Conservation (phyloP, 2,797 vertebrate species). For the Bovichtus diacanthus region DNA sequence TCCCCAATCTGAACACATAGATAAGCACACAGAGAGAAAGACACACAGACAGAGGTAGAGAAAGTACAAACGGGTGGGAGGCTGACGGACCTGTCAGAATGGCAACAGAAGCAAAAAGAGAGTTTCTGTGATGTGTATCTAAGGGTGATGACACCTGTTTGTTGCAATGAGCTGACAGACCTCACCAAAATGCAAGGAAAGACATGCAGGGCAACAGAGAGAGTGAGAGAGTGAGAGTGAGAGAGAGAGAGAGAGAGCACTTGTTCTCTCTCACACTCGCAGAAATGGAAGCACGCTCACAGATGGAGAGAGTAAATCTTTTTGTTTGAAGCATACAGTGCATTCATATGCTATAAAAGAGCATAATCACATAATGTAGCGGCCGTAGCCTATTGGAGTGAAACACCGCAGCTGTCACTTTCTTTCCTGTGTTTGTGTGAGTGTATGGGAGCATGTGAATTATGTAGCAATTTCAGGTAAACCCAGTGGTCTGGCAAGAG, state of each 20-base stretch:
- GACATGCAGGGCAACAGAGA: not conserved
- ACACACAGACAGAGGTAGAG: not conserved
- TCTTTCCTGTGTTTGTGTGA: conserved; percentile 13
- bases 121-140: conserved; percentile 38
- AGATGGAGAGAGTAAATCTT: conserved; percentile 39
- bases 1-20: conserved; percentile 17
- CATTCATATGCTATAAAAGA: conserved; percentile 43
- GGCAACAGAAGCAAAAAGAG: conserved; percentile 20
- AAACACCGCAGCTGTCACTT: conserved; percentile 58
- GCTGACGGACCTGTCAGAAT: conserved; percentile 45
- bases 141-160: conserved; percentile 52
- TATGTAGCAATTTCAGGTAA: conserved; percentile 39
- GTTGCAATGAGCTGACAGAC: conserved; percentile 25
- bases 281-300: conserved; percentile 24
- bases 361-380: conserved; percentile 46
- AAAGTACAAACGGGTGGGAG: not conserved
- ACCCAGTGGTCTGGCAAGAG: conserved; percentile 2
- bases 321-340: conserved; percentile 38
- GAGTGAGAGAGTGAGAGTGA: not conserved
- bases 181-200: conserved; percentile 1
- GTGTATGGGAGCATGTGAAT: conserved; percentile 18
- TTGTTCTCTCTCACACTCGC: conserved; percentile 10
- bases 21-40: not conserved
- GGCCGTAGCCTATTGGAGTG: conserved; percentile 25
- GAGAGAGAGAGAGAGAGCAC: not conserved